Base-by-base conservation (phyloP, 2,888 invertebrate species). In the Zootermopsis nevadensis region DNA sequence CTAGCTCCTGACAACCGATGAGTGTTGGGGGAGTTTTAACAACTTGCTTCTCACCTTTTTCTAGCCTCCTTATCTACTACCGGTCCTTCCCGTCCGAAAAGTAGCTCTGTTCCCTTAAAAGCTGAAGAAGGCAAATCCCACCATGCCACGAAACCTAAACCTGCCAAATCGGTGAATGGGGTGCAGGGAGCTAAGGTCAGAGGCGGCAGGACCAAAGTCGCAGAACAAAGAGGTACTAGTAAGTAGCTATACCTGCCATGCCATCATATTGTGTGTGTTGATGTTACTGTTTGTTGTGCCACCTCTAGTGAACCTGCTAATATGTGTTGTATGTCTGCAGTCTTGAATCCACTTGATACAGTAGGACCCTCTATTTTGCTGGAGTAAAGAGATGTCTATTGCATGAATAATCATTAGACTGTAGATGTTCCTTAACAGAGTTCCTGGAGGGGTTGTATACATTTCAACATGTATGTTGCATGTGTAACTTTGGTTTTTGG, bases 41-140 rank as follows among this genome's bases (percentile, higher is more conserved):
- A 79, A 79, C 38, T 86, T 87, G 85, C 87, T 86, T 88, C 88
- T 88, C 87, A 86, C 86, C 86, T 90, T 91, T 90, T 93, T 93
- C 91, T 93, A 94, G 94, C 94, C 90, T 93, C 93, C 93, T 92
- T 94, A 91, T 93, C 93, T 92, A 93, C 94, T 91, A 93, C 93
- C 91, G 92, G 92, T 91, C 93, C 93, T 91, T 93, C 93, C 93
- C 93, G 92, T 91, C 92, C 91, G 90, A 93, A 92, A 92, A 91
- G 92, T 92, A 92, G 91, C 90, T 91, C 92, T 90, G 90, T 91
- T 88, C 90, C 92, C 89, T 90, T 90, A 90, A 90, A 90, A 89
- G 79, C 82, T 82, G 86, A 86, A 84, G 86, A 85, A 84, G 84
- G 84, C 83, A 85, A 84, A 84, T 80, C 85, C 60, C 27, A 60